Evolutionary conservation across 1,140 invertebrate species (phyloP).

Genomic region (Steinernema feltiae): DNA sequence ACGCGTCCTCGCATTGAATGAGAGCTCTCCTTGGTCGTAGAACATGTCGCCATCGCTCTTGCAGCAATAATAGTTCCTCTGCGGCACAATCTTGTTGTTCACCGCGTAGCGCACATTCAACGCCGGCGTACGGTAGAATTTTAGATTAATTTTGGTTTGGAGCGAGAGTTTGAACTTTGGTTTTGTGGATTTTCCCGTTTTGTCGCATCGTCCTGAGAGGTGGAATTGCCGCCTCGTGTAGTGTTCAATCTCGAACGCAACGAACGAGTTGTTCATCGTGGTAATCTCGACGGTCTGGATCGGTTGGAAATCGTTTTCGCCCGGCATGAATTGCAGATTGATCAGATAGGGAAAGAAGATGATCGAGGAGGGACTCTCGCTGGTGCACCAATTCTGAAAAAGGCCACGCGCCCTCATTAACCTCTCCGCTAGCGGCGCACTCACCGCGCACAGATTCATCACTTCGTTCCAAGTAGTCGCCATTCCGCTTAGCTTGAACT

Average conservation of each 20-base stretch:
- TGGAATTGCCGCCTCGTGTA: background rate
- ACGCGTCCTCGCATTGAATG: background rate
- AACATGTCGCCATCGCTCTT: background rate
- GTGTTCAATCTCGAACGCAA: background rate
- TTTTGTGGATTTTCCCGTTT: background rate
- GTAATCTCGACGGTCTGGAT: background rate
- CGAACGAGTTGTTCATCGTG: background rate
- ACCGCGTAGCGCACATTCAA: background rate
- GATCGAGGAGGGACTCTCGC: background rate
- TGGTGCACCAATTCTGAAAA: background rate
- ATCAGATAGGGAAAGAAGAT: background rate
- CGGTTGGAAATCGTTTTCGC: background rate
- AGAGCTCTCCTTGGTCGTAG: background rate
- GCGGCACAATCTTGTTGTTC: background rate
- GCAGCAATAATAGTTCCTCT: background rate
- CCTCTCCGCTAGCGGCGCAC: background rate
- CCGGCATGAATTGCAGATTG: background rate
- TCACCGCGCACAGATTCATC: background rate
- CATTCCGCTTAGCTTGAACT: background rate
- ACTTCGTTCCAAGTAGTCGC: background rate
- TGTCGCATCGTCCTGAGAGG: background rate
- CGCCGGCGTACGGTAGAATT: background rate
- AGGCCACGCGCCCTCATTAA: too few species aligned
- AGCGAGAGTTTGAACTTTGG: background rate
- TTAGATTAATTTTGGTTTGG: background rate